Evolutionary conservation across 2,113 vertebrate species (phyloP).

Genomic region (Tychaedon coryphoeus): DNA sequence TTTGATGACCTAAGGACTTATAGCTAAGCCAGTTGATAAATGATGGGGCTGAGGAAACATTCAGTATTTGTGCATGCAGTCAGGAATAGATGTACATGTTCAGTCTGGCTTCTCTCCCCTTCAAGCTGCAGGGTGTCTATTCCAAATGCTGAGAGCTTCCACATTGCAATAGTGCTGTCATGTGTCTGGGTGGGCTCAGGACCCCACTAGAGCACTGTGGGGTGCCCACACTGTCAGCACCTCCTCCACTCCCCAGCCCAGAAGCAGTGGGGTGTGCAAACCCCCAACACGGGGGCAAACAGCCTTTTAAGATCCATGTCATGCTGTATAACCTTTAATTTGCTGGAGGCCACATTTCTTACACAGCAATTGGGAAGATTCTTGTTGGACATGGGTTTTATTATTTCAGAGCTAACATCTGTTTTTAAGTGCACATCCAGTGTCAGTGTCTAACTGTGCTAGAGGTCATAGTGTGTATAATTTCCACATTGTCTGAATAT

Average conservation of each 20-base stretch:
- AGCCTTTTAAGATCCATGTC: neutral
- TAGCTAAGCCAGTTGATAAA: neutral
- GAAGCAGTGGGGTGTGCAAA: neutral
- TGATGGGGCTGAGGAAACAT: fast-evolving
- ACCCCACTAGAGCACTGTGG: neutral
- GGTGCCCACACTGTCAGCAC: neutral
- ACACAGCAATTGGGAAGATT: neutral
- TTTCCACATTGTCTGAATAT: neutral
- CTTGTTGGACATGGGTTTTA: neutral
- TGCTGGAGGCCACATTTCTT: neutral
- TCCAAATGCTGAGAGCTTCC: neutral
- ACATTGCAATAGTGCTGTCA: neutral
- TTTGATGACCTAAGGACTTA: neutral
- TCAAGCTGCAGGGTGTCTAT: neutral
- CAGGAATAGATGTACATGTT: neutral
- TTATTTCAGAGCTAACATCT: constrained; percentile 11
- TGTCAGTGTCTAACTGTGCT: neutral
- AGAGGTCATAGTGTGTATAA: neutral
- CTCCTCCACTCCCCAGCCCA: neutral
- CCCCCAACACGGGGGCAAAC: neutral
- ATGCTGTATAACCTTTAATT: neutral
- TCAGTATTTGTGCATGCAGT: neutral
- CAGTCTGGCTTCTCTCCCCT: neutral
- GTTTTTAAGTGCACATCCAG: neutral
- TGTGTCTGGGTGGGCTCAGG: neutral